Base-by-base conservation (phyloP, 2,797 vertebrate species). In the Tapera naevia region DNA sequence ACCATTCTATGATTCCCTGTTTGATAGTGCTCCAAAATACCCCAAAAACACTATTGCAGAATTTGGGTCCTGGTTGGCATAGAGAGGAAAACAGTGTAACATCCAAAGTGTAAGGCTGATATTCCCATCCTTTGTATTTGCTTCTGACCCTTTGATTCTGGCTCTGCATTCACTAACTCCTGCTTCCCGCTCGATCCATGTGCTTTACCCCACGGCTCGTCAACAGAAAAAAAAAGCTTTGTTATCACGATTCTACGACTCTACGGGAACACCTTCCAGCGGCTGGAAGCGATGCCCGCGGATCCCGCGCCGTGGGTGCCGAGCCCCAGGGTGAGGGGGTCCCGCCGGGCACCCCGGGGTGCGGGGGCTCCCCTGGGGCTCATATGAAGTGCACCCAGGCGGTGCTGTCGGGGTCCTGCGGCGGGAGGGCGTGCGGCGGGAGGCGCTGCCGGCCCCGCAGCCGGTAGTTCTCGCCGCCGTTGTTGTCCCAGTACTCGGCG, bases 351-450 rank as follows among this genome's bases (percentile, higher is more conserved):
- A 43, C 43, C 43, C 43, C 43, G 43, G 13, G 43, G 43, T 43
- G n/a, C n/a, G 13, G 13, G 25, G 50, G 50, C n/a, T 37, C 12
- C 50, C 62, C 18, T 13, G 8, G 56, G n/a, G 14, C 17, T 98
- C 98, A 99, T 93, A 99, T 99, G 89, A 99, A 99, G 97, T 99
- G 99, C 91, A 99, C 98, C 99, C 99, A 99, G 57, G 98, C 98
- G 39, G 98, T 98, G 91, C 89, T 91, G 78, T 98, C 98, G 97
- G 98, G 98, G 72, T 99, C 98, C 33, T 98, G 98, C 17, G 98
- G 98, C 1, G 98, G 97, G 1, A 98, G 98, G 88, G 97, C 93
- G 93, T 17, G 43, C 37, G 98, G 98, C 69, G 98, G 97, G 97
- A 98, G n/a, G 98, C 97, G 88, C 82, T 93, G 94, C 58, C 98